Conservation (phyloP, 2,888 invertebrate species). For the Agrotis ipsilon region DNA sequence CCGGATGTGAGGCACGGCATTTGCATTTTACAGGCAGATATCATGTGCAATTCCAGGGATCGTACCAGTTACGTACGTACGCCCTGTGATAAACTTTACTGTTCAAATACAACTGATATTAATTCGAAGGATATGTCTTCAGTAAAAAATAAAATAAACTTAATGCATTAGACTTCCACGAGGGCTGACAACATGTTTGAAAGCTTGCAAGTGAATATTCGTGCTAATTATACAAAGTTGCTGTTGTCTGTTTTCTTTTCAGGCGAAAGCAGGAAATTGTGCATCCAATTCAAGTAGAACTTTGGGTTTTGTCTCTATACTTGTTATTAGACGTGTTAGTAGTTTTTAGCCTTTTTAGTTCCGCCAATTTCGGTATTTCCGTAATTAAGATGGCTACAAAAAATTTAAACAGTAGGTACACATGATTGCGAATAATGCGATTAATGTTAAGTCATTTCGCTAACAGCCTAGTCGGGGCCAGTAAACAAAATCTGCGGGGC, state of each 20-base stretch:
- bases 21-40: constrained; percentile 75
- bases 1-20: constrained; percentile 79
- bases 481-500: constrained; percentile 83
- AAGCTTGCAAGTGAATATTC: constrained; percentile 33
- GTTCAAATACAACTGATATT: constrained; percentile 56
- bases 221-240: constrained; percentile 18
- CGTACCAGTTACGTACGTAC: constrained; percentile 50
- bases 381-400: constrained; percentile 63
- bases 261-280: not conserved
- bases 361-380: constrained; percentile 57
- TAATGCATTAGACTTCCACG: constrained; percentile 35
- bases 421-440: constrained; percentile 70
- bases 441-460: constrained; percentile 73
- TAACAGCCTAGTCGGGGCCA: constrained; percentile 70
- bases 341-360: constrained; percentile 39
- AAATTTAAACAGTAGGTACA: constrained; percentile 65
- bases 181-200: constrained; percentile 46
- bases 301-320: constrained; percentile 3
- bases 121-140: constrained; percentile 38
- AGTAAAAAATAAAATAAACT: constrained; percentile 49
- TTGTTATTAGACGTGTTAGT: constrained; percentile 14
- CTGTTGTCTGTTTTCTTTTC: too few relatives aligned
- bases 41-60: constrained; percentile 59
- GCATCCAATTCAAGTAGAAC: not conserved
- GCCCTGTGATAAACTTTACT: constrained; percentile 57